Conservation (phyloP, 2,113 vertebrate species). For the Tichodroma muraria region DNA sequence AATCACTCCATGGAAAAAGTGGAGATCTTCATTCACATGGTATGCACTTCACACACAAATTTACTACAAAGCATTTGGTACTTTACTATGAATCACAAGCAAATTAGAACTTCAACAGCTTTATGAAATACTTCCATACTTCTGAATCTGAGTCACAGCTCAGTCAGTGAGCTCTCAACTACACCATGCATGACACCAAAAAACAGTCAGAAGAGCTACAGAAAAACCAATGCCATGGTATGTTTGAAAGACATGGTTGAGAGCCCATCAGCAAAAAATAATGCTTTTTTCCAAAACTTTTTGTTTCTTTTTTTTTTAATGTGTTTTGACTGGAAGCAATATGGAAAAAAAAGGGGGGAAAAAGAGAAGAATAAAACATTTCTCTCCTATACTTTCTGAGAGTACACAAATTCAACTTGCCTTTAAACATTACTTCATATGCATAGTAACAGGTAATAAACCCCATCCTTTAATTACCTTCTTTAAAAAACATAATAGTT, state of each 20-base stretch:
- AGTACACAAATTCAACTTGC: not conserved
- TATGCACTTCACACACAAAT: not conserved
- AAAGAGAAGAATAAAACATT: not conserved
- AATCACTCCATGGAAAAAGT: not conserved
- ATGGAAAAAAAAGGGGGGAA: accelerated
- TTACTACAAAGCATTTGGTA: not conserved
- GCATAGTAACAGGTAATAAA: not conserved
- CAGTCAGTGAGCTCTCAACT: not conserved
- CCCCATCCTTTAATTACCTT: not conserved
- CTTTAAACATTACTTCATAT: not conserved
- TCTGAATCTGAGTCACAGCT: not conserved
- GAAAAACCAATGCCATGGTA: not conserved
- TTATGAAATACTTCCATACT: not conserved
- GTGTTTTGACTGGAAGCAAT: not conserved
- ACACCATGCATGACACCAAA: not conserved
- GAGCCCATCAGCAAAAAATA: not conserved
- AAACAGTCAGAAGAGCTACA: not conserved
- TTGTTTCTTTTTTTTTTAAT: not conserved
- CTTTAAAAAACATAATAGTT: not conserved
- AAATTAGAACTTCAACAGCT: not conserved
- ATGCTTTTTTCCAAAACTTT: not conserved
- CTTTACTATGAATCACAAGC: not conserved
- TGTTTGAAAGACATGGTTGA: not conserved
- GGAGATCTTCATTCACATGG: not conserved
- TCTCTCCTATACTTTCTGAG: not conserved